These are phyloP conservation scores for Temnothorax ravouxi DNA, from an alignment of 2,888 invertebrate genomes.

Conservation along the genomic window DNA sequence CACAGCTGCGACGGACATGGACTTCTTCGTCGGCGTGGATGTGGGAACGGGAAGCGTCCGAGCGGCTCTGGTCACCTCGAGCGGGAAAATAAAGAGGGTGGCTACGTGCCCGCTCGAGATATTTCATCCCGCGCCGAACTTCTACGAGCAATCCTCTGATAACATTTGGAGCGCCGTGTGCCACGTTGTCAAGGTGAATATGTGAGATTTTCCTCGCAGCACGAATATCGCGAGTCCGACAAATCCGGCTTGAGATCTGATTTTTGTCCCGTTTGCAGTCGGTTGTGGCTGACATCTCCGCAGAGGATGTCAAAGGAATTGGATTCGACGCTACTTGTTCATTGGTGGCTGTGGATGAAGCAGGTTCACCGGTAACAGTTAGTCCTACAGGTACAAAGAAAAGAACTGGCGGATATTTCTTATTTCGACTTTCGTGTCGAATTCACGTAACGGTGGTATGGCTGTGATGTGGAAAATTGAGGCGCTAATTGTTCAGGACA, in stretches of 20 bases:
- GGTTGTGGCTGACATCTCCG: conserved; percentile 69
- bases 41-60: conserved; percentile 97
- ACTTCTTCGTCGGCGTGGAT: conserved; percentile 95
- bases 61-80: conserved; percentile 92
- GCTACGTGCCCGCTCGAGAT: conserved; percentile 91
- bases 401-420: neutral
- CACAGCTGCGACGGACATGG: conserved; percentile 69
- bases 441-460: neutral
- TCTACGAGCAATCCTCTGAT: conserved; percentile 96
- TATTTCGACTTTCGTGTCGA: neutral
- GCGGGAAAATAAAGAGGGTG: conserved; percentile 90
- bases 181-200: conserved; percentile 91
- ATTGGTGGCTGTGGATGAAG: conserved; percentile 92
- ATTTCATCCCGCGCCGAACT: conserved; percentile 92
- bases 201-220: neutral
- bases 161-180: conserved; percentile 95
- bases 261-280: conserved; percentile 55
- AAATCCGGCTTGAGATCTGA: neutral
- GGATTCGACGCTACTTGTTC: conserved; percentile 99
- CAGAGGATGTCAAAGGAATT: conserved; percentile 91
- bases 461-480: neutral
- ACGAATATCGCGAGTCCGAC: neutral
- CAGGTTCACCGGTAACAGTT: conserved; percentile 91
- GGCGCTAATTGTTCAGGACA: conserved; percentile 86
- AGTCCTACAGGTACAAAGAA: conserved; percentile 88